Conservation (phyloP, 2,797 vertebrate species). For the Brachyrhaphis roseni region DNA sequence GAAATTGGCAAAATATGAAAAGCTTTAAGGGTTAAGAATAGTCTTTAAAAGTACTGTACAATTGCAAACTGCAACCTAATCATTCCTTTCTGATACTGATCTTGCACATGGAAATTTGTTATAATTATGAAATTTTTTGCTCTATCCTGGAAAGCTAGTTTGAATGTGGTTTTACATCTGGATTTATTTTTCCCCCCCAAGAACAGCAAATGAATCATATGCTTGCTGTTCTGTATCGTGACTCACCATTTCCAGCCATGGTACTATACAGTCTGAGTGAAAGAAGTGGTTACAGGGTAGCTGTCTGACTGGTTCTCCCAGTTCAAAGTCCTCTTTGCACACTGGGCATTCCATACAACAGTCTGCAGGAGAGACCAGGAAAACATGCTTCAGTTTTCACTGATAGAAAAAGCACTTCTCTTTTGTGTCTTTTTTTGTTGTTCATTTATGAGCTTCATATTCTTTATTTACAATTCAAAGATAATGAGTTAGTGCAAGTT, state of each 20-base stretch:
- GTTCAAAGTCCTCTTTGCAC: slow-evolving; percentile 95
- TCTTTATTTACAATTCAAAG: background rate
- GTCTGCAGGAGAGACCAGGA: slow-evolving; percentile 68
- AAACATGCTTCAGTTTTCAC: background rate
- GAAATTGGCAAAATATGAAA: background rate
- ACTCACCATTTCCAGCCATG: slow-evolving; percentile 98
- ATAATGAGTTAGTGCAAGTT: background rate
- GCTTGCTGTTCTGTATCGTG: background rate
- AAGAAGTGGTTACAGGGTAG: slow-evolving; percentile 97
- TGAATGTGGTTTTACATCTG: background rate
- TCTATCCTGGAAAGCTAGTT: background rate
- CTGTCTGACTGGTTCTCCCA: slow-evolving; percentile 91
- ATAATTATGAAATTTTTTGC: background rate
- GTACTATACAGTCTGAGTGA: slow-evolving; percentile 97
- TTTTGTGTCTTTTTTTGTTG: too few species aligned
- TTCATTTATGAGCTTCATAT: too few species aligned
- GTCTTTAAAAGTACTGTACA: background rate
- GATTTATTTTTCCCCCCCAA: background rate
- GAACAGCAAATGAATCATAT: background rate
- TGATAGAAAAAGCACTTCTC: background rate
- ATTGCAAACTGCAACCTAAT: background rate
- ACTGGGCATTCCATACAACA: slow-evolving; percentile 94
- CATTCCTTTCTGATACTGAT: background rate
- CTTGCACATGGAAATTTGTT: background rate
- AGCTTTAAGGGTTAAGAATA: background rate